Conservation (phyloP, 2,113 vertebrate species). For the Procavia capensis region DNA sequence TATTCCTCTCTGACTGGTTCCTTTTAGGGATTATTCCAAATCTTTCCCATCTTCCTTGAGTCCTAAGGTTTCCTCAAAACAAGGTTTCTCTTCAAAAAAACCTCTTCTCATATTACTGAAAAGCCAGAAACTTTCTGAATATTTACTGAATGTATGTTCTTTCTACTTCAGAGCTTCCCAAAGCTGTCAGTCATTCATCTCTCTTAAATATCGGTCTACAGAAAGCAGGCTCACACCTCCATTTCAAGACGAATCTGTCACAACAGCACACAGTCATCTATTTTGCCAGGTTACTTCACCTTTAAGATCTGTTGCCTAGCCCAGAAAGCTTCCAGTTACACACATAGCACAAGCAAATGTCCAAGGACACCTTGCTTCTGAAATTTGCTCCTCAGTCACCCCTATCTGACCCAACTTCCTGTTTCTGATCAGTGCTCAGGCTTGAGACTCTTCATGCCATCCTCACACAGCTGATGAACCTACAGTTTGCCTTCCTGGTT, state of each 20-base stretch:
- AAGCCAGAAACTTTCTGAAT: conserved; percentile 14
- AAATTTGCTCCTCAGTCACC: background rate
- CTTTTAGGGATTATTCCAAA: conserved; percentile 16
- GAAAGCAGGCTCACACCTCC: background rate
- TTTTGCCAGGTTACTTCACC: background rate
- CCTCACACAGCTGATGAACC: background rate
- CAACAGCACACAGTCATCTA: background rate
- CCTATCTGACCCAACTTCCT: conserved; percentile 21
- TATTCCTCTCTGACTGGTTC: background rate
- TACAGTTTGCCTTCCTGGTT: background rate
- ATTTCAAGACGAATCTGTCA: background rate
- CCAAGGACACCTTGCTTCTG: background rate
- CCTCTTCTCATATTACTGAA: conserved; percentile 24
- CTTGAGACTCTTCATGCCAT: background rate
- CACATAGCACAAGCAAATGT: background rate
- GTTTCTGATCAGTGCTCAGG: background rate
- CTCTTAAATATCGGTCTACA: background rate
- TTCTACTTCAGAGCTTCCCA: conserved; percentile 24
- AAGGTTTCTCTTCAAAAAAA: too few species aligned
- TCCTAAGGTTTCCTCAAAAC: too few species aligned
- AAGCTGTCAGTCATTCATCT: background rate
- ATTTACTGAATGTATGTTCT: background rate
- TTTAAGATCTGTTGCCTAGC: background rate
- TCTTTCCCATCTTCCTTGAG: conserved; percentile 23
- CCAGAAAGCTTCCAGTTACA: background rate